phyloP scores from a whole-genome alignment of 2,797 vertebrate species.

The Bradypodion ventrale region DNA sequence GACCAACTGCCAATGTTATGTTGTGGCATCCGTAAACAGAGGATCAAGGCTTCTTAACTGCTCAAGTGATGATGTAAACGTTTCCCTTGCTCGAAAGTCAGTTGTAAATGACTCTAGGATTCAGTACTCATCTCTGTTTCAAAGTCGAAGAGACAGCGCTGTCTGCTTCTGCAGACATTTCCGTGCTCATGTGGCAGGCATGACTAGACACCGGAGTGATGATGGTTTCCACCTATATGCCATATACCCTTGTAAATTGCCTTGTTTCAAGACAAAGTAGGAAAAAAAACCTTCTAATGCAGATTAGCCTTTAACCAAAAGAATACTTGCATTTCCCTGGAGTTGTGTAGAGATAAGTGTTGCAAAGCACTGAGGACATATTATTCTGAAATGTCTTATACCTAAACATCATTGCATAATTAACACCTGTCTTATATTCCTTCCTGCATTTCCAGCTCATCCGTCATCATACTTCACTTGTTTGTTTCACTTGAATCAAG shows the following conservation, averaged over 20 bases:
- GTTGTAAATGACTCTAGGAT: too few species aligned
- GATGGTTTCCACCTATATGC: neutral
- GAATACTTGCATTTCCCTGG: neutral
- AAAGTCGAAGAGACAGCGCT: too few species aligned
- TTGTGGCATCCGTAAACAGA: too few species aligned
- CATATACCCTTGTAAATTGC: neutral
- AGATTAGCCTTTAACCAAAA: neutral
- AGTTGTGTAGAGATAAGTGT: neutral
- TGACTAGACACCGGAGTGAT: too few species aligned
- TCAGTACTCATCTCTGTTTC: too few species aligned
- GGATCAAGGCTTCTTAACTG: neutral
- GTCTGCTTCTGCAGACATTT: too few species aligned
- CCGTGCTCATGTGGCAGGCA: too few species aligned
- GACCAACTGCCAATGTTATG: neutral
- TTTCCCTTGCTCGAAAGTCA: too few species aligned
- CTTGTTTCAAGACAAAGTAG: neutral
- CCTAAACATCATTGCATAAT: slow-evolving; percentile 40
- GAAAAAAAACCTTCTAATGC: neutral
- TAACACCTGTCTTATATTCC: slow-evolving; percentile 45
- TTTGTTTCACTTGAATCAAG: slow-evolving; percentile 22
- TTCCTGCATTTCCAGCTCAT: slow-evolving; percentile 51
- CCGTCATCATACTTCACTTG: slow-evolving; percentile 49
- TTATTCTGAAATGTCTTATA: slow-evolving; percentile 32
- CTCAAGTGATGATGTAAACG: too few species aligned
- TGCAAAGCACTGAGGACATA: slow-evolving; percentile 15